These are phyloP conservation scores for Eupeodes latifasciatus DNA, from an alignment of 2,888 invertebrate genomes.

Conservation along the genomic window DNA sequence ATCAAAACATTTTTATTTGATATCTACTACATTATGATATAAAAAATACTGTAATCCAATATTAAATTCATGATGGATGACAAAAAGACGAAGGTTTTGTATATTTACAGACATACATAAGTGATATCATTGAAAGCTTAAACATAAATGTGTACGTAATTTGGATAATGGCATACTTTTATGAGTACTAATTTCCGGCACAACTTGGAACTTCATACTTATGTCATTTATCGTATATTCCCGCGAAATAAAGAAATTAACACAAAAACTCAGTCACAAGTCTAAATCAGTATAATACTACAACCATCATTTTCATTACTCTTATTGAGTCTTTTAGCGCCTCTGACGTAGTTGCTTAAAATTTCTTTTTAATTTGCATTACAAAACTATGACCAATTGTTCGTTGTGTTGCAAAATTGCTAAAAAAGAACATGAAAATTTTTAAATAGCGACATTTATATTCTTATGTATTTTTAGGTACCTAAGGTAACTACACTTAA, in stretches of 20 bases:
- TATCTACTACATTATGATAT: too few relatives aligned
- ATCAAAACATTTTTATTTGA: too few relatives aligned
- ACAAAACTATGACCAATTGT: conserved; percentile 5
- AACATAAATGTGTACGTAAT: background rate
- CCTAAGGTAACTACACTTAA: background rate
- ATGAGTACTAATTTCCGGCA: conserved; percentile 7
- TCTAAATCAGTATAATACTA: background rate
- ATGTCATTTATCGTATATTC: background rate
- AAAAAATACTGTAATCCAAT: background rate
- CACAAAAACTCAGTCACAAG: conserved; percentile 1
- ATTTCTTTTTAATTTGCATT: background rate
- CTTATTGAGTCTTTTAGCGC: background rate
- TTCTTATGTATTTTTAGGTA: too few relatives aligned
- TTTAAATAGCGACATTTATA: background rate
- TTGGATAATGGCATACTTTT: background rate
- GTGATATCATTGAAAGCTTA: conserved; percentile 2
- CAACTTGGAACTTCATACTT: background rate
- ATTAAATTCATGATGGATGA: too few relatives aligned
- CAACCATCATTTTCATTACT: background rate
- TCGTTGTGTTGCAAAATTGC: background rate
- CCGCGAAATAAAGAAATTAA: conserved; percentile 16
- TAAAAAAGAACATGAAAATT: background rate
- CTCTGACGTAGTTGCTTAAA: background rate
- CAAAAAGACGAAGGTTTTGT: background rate
- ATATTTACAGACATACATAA: background rate